Evolutionary conservation across 2,888 invertebrate species (phyloP).

Genomic region (Sussaba pulchella): DNA sequence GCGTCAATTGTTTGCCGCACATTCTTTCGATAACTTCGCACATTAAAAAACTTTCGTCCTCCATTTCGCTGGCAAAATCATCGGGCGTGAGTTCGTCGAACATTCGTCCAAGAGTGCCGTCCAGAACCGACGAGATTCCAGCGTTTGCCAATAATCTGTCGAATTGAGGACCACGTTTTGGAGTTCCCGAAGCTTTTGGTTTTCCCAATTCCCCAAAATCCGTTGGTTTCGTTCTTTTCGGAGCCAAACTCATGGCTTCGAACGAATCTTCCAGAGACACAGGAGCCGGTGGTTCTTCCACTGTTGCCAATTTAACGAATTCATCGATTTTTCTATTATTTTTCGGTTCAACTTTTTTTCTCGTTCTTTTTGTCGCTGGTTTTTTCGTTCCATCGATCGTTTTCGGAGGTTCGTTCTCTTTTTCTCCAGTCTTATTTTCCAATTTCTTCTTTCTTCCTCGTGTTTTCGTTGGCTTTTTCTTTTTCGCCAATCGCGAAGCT

Average conservation of each 20-base stretch:
- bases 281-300: slow-evolving; percentile 70
- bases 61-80: slow-evolving; percentile 82
- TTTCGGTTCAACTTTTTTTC: slow-evolving; percentile 50
- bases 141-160: slow-evolving; percentile 80
- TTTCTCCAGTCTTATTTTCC: slow-evolving; percentile 24
- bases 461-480: slow-evolving; percentile 74
- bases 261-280: slow-evolving; percentile 78
- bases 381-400: slow-evolving; percentile 44
- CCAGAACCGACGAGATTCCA: slow-evolving; percentile 76
- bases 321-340: slow-evolving; percentile 75
- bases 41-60: slow-evolving; percentile 84
- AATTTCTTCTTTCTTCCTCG: slow-evolving; percentile 69
- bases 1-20: slow-evolving; percentile 67
- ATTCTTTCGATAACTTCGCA: slow-evolving; percentile 86
- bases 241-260: slow-evolving; percentile 76
- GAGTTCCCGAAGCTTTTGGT: slow-evolving; percentile 72
- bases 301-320: too few relatives aligned
- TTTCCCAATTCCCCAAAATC: slow-evolving; percentile 62
- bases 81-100: slow-evolving; percentile 79
- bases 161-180: slow-evolving; percentile 77
- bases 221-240: slow-evolving; percentile 78
- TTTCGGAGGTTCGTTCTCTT: slow-evolving; percentile 40
- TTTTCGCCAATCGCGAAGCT: slow-evolving; percentile 86
- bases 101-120: slow-evolving; percentile 82
- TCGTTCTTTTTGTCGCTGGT: slow-evolving; percentile 47